Conservation (phyloP, 2,888 invertebrate species). For the Cataglyphis livida region DNA sequence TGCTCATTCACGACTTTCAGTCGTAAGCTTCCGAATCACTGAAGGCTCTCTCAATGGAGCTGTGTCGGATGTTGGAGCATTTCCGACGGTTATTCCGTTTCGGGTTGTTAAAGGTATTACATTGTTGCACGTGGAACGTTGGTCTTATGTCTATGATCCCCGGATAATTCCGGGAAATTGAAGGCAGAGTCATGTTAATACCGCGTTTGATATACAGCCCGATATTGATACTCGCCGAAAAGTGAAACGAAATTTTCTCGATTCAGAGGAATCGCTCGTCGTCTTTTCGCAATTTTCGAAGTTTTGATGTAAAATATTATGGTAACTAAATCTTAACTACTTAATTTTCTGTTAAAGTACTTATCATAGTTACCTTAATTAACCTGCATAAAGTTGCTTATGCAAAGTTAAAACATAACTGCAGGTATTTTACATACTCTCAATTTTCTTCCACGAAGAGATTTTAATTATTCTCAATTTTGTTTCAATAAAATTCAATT, state of each 20-base stretch:
- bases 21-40: slow-evolving; percentile 25
- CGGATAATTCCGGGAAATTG: slow-evolving; percentile 41
- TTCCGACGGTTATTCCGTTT: slow-evolving; percentile 25
- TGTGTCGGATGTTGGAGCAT: slow-evolving; percentile 18
- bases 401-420: slow-evolving; percentile 20
- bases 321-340: slow-evolving; percentile 1
- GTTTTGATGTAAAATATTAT: slow-evolving; percentile 23
- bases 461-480: background rate
- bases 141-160: slow-evolving; percentile 15
- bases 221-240: background rate
- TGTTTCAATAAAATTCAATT: background rate
- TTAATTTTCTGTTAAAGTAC: slow-evolving; percentile 15
- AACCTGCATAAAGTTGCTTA: slow-evolving; percentile 10
- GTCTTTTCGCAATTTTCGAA: slow-evolving; percentile 19
- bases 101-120: slow-evolving; percentile 31
- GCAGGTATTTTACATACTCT: background rate
- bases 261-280: background rate
- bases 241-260: slow-evolving; percentile 6
- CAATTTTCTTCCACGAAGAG: background rate
- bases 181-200: background rate
- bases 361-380: slow-evolving; percentile 12
- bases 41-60: slow-evolving; percentile 20
- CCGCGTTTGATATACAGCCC: background rate
- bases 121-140: slow-evolving; percentile 1
- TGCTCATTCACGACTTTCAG: slow-evolving; percentile 35